Evolutionary conservation across 2,797 vertebrate species (phyloP).

Genomic region (Enteromius paludinosus): DNA sequence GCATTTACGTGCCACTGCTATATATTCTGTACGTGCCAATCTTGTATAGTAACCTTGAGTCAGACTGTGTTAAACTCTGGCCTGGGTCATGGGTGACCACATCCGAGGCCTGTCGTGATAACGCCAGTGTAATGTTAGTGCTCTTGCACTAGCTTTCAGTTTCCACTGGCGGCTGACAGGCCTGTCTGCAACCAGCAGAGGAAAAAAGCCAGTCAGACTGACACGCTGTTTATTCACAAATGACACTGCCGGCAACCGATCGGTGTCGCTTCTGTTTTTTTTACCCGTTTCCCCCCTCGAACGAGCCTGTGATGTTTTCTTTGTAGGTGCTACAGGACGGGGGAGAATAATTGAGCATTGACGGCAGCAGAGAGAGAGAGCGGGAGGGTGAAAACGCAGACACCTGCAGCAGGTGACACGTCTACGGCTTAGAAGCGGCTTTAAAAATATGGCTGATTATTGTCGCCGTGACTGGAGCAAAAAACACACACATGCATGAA

Average conservation of each 20-base stretch:
- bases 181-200: constrained; percentile 90
- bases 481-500: constrained; percentile 14
- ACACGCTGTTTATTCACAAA: constrained; percentile 90
- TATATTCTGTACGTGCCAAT: neutral
- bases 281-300: constrained; percentile 78
- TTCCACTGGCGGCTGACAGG: constrained; percentile 92
- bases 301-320: constrained; percentile 82
- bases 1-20: neutral
- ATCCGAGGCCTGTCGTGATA: constrained; percentile 61
- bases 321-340: constrained; percentile 81
- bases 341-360: constrained; percentile 74
- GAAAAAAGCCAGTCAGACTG: constrained; percentile 89
- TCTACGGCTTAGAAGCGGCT: neutral
- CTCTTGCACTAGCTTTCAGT: constrained; percentile 94
- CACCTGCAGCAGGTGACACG: neutral
- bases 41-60: neutral
- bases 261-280: constrained; percentile 89
- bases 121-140: constrained; percentile 65
- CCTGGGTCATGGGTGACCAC: constrained; percentile 57
- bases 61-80: constrained; percentile 53
- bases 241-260: constrained; percentile 88
- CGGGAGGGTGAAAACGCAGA: neutral
- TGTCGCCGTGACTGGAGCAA: constrained; percentile 2
- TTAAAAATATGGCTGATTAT: constrained; percentile 32
- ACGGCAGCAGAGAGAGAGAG: constrained; percentile 53